Base-by-base conservation (phyloP, 2,113 vertebrate species). In the Oncorhynchus gorbuscha region DNA sequence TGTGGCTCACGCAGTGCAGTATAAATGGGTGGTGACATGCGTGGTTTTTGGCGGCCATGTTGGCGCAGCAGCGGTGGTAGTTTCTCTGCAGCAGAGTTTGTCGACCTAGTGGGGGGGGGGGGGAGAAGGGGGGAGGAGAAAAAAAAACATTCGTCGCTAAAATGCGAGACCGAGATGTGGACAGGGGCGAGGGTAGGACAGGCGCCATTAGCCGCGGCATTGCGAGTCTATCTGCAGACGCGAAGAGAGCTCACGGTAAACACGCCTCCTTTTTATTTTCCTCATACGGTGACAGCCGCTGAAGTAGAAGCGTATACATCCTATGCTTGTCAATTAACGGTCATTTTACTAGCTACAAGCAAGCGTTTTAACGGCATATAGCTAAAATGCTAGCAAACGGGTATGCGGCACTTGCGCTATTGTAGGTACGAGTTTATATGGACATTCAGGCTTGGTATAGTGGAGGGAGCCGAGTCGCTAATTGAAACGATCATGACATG, bases 31-130 rank as follows among this genome's bases (percentile, higher is more conserved):
- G 86, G 86, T 85, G 85, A 88, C 91, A 83, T 89, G 91, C 88
- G 90, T 88, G 89, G 74, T 89, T 69, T 69, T 65, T 71, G 87
- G 90, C 86, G 59, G 92, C 94, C 94, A 94, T 94, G 87, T 94
- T 94, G 93, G 93, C 90, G 94, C 94, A 93, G 90, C 89, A 87
- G 89, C 73, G 84, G 84, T 79, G 84, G 87, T 78, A 85, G 91
- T 91, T 94, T 92, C 90, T 90, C 88, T 93, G 93, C 92, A 85
- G 91, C 89, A 92, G 90, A 92, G 87, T 86, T 86, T 83, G 85
- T 78, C 78, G 79, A 87, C 85, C 81, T 74, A 72, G 76, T 79
- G 86, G 70, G 61, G 61, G 68, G 76, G 81, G 35, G 1, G 1
- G 35, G 35, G 35, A 6, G n/a, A n/a, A n/a, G n/a, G n/a, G n/a